Conservation (phyloP, 2,797 vertebrate genomes). For the Premnoplex brunnescens region DNA sequence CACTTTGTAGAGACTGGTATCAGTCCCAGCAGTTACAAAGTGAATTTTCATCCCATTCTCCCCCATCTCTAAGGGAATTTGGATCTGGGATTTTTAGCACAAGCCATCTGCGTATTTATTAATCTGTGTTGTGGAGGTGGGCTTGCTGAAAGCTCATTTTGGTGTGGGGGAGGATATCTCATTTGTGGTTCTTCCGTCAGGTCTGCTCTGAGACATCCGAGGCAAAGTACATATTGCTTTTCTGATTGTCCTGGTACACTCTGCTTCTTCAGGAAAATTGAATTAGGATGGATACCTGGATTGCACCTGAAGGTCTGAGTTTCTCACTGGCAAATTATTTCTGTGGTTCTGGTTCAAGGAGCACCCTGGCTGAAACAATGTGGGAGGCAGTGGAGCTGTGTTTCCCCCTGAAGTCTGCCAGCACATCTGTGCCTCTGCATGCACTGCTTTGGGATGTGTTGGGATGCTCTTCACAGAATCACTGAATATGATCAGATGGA, state of each 20-base stretch:
- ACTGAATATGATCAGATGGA: neutral
- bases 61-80: neutral
- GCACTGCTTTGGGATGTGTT: fast-evolving
- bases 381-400: neutral
- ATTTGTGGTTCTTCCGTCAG: neutral
- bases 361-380: neutral
- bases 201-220: neutral
- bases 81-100: neutral
- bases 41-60: neutral
- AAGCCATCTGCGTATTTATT: neutral
- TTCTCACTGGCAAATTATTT: conserved; percentile 1
- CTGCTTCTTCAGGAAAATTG: neutral
- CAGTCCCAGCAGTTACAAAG: neutral
- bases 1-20: neutral
- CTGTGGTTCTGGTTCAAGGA: conserved; percentile 4
- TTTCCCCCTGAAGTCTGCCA: neutral
- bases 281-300: neutral
- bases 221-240: conserved; percentile 1
- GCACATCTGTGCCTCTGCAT: fast-evolving
- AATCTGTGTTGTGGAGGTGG: neutral
- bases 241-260: conserved; percentile 16
- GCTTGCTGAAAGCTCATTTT: neutral
- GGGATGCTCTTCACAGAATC: neutral
- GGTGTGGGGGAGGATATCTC: neutral
- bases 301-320: neutral